Base-by-base conservation (phyloP, 2,797 vertebrate genomes). In the Intellagama lesueurii region DNA sequence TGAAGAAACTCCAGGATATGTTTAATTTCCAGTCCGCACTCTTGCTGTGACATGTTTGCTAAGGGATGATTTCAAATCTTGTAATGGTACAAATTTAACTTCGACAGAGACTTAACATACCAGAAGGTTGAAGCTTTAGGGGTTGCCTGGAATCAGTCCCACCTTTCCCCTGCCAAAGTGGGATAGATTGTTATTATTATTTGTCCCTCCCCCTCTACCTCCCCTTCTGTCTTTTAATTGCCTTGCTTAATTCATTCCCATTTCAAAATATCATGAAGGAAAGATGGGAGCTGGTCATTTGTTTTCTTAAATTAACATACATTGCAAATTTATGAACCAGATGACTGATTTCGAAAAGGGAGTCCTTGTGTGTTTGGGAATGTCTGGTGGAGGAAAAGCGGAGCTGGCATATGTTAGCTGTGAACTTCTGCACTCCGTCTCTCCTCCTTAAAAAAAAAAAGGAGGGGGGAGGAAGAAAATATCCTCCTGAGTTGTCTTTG, bases 251-350 rank as follows among this genome's bases (percentile, higher is more conserved):
- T 95, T 94, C 92, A 96, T 91, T 96, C 88, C 89, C 84, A 87
- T 96, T 96, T 95, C 90, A 94, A 95, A 97, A 96, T 94, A 92
- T 92, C 56, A 73, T 93, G 0, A 19, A 92, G 84, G 83, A 86
- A 86, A 91, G 89, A 81, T 82, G 90, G 81, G 81, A 94, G 85
- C 89, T 96, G 87, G 90, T 95, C 30, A 96, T 96, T 96, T 97
- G 92, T 97, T 97, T 97, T 96, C 93, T 95, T 96, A 96, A 95
- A 97, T 97, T 96, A 95, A 94, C 70, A 89, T 97, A 92, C 90
- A 94, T 93, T 91, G 91, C 92, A 95, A 86, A 96, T 97, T 97
- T 96, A 97, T 96, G 89, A 92, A 73, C 94, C 96, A 96, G 95
- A 95, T 96, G 94, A 95, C 95, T 94, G 94, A 88, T 89, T 94